Evolutionary conservation across 1,140 invertebrate species (phyloP).

Genomic region (Dufourea novaeangliae): DNA sequence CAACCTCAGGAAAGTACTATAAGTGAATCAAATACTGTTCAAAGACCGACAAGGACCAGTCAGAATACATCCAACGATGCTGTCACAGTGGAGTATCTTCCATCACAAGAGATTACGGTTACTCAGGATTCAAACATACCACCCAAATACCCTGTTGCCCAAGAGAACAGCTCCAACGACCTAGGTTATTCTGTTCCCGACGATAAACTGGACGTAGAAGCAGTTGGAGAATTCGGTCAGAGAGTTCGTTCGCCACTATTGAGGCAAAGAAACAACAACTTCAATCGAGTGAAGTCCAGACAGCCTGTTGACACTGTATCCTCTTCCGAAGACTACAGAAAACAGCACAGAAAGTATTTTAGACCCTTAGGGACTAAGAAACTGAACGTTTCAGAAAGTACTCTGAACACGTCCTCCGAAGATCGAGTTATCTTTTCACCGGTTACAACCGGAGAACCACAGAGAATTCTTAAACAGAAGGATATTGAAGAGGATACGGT

Average conservation of each 20-base stretch:
- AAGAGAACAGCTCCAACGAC: not conserved
- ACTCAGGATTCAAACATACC: not conserved
- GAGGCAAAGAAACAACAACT: not conserved
- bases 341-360: not conserved
- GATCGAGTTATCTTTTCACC: not conserved
- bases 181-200: not conserved
- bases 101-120: slow-evolving; percentile 5
- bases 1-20: not conserved
- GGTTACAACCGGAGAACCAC: not conserved
- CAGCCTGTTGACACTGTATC: not conserved
- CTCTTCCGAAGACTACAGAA: slow-evolving; percentile 6
- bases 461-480: not conserved
- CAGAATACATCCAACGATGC: not conserved
- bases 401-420: not conserved
- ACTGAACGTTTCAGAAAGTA: not conserved
- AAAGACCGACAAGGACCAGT: not conserved
- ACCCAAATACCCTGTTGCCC: not conserved
- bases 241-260: slow-evolving; percentile 3
- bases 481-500: not conserved
- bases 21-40: not conserved
- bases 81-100: not conserved
- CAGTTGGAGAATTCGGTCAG: slow-evolving; percentile 62
- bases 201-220: slow-evolving; percentile 31
- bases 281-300: not conserved
- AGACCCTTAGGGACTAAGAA: not conserved